These are phyloP conservation scores for Strigamia crassipes DNA, from an alignment of 2,888 invertebrate genomes.

Conservation along the genomic window DNA sequence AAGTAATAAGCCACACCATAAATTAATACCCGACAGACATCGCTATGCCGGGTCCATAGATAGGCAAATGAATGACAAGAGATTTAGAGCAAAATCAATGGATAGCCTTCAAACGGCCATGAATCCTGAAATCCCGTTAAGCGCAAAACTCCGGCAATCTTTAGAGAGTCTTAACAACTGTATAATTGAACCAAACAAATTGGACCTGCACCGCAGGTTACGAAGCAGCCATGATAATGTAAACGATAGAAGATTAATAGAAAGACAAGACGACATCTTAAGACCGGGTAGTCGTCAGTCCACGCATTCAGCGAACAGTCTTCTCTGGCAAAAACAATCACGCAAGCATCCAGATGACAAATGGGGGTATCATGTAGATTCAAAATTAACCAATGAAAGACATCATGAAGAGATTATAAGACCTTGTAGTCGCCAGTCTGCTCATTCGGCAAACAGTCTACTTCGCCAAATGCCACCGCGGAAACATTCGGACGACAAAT, in stretches of 20 bases:
- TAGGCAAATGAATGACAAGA: conserved; percentile 6
- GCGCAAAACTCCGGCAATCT: not conserved
- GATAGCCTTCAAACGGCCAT: conserved; percentile 44
- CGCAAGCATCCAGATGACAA: not conserved
- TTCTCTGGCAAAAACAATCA: not conserved
- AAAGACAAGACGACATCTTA: not conserved
- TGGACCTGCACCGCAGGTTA: not conserved
- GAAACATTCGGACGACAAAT: not conserved
- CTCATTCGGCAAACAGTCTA: not conserved
- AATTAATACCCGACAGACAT: not conserved
- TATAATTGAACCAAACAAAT: not conserved
- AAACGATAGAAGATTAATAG: not conserved
- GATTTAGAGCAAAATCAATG: conserved; percentile 45
- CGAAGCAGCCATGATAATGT: not conserved
- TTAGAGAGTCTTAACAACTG: not conserved
- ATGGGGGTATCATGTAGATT: not conserved
- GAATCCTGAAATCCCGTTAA: not conserved
- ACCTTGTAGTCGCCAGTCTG: not conserved
- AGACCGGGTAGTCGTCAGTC: not conserved
- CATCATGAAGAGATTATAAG: not conserved
- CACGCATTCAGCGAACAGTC: not conserved
- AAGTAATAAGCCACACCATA: not conserved
- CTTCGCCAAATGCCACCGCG: not conserved
- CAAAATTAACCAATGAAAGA: not conserved
- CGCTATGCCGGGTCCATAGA: not conserved